phyloP scores from a whole-genome alignment of 2,113 vertebrate species.

The Oreochromis tanganicae region DNA sequence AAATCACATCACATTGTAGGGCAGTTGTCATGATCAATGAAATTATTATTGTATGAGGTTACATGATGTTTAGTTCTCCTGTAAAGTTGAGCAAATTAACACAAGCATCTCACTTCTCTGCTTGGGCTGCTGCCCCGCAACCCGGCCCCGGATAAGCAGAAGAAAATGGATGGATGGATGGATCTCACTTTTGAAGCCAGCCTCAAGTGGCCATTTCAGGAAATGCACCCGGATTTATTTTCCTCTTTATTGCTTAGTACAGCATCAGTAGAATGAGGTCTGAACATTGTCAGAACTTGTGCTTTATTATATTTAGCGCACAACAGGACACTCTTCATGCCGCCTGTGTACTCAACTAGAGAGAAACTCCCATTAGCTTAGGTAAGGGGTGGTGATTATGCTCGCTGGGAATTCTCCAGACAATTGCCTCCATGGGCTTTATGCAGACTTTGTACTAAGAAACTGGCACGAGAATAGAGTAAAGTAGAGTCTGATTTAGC shows the following conservation, averaged over 20 bases:
- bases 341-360: background rate
- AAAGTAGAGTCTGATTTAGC: background rate
- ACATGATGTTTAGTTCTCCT: background rate
- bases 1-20: background rate
- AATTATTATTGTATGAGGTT: background rate
- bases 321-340: background rate
- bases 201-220: background rate
- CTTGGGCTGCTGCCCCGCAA: too few relatives aligned
- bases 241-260: background rate
- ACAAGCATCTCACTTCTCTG: background rate
- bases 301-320: background rate
- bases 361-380: background rate
- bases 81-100: background rate
- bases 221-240: fast-evolving
- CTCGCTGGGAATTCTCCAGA: background rate
- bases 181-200: background rate
- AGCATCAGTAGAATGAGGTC: background rate
- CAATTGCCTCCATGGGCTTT: background rate
- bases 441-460: background rate
- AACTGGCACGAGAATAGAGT: background rate
- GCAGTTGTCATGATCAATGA: background rate
- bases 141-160: too few relatives aligned
- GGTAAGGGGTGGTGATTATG: background rate
- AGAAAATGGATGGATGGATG: too few relatives aligned
- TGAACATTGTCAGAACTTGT: background rate